Percentiles rank a stretch among this genome's conserved stretches.
These are phyloP conservation scores for Sebastes kiyomatsui DNA, from an alignment of 2,797 vertebrate genomes.

Conservation along the genomic window DNA sequence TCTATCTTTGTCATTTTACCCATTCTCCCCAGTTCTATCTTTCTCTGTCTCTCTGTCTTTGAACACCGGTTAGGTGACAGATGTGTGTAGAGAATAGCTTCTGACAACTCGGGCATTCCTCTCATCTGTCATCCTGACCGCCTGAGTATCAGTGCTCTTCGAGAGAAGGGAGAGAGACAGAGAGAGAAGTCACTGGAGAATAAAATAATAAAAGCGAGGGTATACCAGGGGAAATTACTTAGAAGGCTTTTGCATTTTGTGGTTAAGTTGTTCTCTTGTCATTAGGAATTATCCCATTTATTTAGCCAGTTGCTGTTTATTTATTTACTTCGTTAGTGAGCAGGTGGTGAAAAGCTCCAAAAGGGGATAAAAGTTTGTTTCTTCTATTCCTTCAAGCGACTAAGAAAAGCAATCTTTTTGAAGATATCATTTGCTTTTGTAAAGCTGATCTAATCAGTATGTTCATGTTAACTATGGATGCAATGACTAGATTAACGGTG, in stretches of 20 bases:
- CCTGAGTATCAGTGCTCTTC: constrained; percentile 23
- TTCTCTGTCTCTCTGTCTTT: constrained; percentile 40
- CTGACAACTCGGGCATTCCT: constrained; percentile 60
- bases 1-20: constrained; percentile 47
- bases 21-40: constrained; percentile 33
- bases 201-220: background rate
- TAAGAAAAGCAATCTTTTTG: background rate
- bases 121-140: constrained; percentile 66
- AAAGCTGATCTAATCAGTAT: background rate
- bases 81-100: constrained; percentile 64
- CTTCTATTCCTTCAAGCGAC: background rate
- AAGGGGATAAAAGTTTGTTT: background rate
- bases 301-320: background rate
- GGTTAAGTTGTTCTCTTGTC: constrained; percentile 23
- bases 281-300: background rate
- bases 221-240: constrained; percentile 44
- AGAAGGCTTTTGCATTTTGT: constrained; percentile 7
- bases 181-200: constrained; percentile 14
- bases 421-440: background rate
- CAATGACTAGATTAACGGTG: background rate
- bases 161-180: background rate
- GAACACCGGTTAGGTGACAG: constrained; percentile 64
- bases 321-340: background rate
- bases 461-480: background rate
- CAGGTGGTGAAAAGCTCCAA: background rate